Evolutionary conservation across 2,797 vertebrate genomes (phyloP).

Genomic region (Dendrocincla tyrannina): DNA sequence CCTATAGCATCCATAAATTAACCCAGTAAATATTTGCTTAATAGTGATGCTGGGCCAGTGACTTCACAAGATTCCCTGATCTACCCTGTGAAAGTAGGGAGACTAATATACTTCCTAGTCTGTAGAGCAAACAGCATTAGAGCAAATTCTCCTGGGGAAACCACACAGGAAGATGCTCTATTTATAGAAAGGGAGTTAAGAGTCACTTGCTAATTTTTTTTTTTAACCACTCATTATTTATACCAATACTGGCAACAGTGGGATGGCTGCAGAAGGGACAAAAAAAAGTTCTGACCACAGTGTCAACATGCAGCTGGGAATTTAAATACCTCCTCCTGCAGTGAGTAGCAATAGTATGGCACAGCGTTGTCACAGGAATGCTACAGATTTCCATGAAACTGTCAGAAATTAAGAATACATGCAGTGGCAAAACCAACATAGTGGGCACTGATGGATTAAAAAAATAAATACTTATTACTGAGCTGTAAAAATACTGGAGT

Average conservation of each 20-base stretch:
- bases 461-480: neutral
- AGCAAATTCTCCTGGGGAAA: neutral
- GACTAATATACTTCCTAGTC: neutral
- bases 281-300: neutral
- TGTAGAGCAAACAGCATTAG: neutral
- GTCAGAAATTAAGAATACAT: neutral
- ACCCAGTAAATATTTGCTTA: neutral
- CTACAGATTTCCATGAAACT: neutral
- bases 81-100: neutral
- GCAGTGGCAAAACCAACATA: neutral
- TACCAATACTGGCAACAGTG: fast-evolving
- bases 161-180: neutral
- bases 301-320: neutral
- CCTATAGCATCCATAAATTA: neutral
- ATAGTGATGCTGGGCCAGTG: neutral
- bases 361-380: neutral
- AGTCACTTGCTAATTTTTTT: neutral
- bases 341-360: fast-evolving
- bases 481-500: neutral
- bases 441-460: neutral
- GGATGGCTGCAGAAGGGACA: neutral
- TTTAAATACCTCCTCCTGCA: neutral
- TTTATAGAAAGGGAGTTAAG: neutral
- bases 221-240: neutral
- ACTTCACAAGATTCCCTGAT: neutral